Base-by-base conservation (phyloP, 2,797 vertebrate species). In the Cottoperca gobio region DNA sequence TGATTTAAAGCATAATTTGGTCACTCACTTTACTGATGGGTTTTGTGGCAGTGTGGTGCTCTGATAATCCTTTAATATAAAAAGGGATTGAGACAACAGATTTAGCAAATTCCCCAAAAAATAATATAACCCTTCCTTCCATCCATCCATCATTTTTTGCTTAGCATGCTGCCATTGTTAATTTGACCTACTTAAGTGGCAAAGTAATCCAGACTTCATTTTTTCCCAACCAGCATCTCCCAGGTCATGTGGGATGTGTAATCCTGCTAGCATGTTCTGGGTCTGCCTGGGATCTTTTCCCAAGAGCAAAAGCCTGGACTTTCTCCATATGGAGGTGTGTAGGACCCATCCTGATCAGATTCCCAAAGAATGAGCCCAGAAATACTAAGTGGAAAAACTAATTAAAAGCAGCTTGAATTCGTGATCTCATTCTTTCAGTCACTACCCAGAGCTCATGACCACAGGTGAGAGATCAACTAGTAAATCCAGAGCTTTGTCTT, bases 401-500 rank as follows among this genome's bases (percentile, higher is more conserved):
- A 46, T 66, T 61, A 62, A 40, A n/a, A 57, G 24, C 23, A 42
- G 54, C 31, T 62, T 57, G 43, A 46, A 67, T 67, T 17, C 0
- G n/a, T 33, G n/a, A 39, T 69, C 59, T 35, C 26, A 48, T 50
- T 68, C 60, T 70, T 55, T 53, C 55, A 46, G 49, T 71, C 45
- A 31, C 68, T 46, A 54, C 46, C 14, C 63, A 46, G 17, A 35
- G 52, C 52, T 31, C 23, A 67, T 72, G 62, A 63, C 37, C 45
- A 52, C 24, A 53, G 50, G 45, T 77, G 17, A 69, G 19, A 65
- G 46, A 70, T 70, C 40, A 64, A 70, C 54, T 60, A 17, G 42
- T 50, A 70, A 74, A 79, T 74, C 40, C 77, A 53, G n/a, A 35
- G 40, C 8, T 58, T 60, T 73, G 26, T 35, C 57, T 45, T 40